These are phyloP conservation scores for Agonopterix heracliana DNA, from an alignment of 2,888 invertebrate species.

Conservation along the genomic window DNA sequence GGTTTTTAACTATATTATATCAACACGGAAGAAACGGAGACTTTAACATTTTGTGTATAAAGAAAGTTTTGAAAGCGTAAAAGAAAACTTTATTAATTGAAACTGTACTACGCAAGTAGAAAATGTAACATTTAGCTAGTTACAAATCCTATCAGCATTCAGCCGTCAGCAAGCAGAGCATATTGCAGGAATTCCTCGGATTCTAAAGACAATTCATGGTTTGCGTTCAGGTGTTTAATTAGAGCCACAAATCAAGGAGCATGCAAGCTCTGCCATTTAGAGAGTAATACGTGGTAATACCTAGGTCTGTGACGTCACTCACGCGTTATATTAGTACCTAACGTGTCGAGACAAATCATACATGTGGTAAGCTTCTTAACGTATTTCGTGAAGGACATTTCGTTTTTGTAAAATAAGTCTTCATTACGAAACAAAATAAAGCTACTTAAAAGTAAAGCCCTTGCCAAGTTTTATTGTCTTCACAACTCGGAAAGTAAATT, in stretches of 20 bases:
- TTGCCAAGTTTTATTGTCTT: conserved; percentile 69
- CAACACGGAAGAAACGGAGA: too few species aligned
- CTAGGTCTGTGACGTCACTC: not conserved
- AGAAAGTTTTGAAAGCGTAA: too few species aligned
- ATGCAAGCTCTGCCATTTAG: conserved; percentile 38
- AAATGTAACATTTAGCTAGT: too few species aligned
- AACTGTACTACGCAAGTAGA: too few species aligned
- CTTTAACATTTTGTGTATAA: too few species aligned
- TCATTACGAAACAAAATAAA: conserved; percentile 55
- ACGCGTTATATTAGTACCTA: not conserved
- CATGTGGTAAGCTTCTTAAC: conserved; percentile 1
- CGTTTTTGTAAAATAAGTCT: conserved; percentile 46
- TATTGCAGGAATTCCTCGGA: conserved; percentile 19
- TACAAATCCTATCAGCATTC: not conserved
- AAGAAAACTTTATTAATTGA: too few species aligned
- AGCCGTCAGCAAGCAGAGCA: conserved; percentile 9
- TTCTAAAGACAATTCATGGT: conserved; percentile 52
- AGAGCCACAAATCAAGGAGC: conserved; percentile 56
- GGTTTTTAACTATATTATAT: too few species aligned
- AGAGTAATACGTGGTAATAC: conserved; percentile 16
- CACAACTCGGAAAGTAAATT: conserved; percentile 70
- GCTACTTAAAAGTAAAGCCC: conserved; percentile 50
- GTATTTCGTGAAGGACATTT: conserved; percentile 23
- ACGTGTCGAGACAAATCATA: not conserved
- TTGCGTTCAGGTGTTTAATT: conserved; percentile 58